A percentile compares a stretch with the other conserved stretches of the same genome.
Conservation (phyloP, 2,113 vertebrate species). For the Syngnathoides biaculeatus region DNA sequence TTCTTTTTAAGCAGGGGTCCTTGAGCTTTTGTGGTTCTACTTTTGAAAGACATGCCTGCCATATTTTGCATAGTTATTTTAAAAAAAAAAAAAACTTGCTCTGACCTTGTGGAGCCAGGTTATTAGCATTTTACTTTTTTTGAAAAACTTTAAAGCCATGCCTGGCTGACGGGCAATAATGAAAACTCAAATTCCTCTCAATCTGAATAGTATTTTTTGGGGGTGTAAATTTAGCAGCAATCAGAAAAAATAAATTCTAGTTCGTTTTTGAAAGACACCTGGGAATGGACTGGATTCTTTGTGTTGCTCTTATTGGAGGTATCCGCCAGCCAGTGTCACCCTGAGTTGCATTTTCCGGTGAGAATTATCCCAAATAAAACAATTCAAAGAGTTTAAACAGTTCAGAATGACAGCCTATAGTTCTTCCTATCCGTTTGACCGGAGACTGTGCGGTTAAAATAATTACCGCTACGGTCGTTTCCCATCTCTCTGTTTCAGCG, state of each 20-base stretch:
- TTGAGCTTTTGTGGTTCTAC: neutral
- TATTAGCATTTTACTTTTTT: no score
- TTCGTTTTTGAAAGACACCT: neutral
- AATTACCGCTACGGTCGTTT: constrained; percentile 39
- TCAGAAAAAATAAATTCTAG: neutral
- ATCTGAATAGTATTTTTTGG: no score
- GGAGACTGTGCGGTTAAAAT: constrained; percentile 29
- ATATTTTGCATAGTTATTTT: no score
- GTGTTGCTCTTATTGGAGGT: neutral
- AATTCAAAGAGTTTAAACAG: constrained; percentile 8
- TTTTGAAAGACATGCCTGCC: no score
- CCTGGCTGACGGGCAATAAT: no score
- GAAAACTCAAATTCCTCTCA: no score
- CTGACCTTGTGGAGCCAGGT: no score
- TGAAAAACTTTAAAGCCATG: no score
- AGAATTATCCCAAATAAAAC: neutral
- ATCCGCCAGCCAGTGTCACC: neutral
- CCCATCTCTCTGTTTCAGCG: constrained; percentile 40
- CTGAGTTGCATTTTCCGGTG: neutral
- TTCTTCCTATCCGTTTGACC: constrained; percentile 17
- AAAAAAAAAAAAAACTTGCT: no score
- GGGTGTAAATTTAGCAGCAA: no score
- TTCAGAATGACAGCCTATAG: constrained; percentile 27
- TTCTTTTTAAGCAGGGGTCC: neutral
- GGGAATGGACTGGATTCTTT: neutral